These are phyloP conservation scores for Synergus umbraculus DNA, from an alignment of 2,888 invertebrate species.

Conservation along the genomic window DNA sequence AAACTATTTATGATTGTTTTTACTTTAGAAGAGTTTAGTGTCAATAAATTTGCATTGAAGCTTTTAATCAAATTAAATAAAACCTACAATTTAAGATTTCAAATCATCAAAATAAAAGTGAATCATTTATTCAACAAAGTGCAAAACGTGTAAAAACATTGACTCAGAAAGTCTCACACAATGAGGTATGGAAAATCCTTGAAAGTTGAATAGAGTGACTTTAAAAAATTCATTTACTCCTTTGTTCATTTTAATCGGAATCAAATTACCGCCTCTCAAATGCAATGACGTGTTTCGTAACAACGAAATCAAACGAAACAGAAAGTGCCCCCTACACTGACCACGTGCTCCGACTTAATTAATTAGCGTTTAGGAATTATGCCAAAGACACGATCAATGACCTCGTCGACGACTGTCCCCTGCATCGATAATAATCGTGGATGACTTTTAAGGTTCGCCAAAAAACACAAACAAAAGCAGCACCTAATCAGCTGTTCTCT, in stretches of 20 bases:
- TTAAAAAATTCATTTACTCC: slow-evolving; percentile 26
- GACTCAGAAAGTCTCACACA: slow-evolving; percentile 4
- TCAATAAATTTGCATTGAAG: too few relatives aligned
- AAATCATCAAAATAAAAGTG: slow-evolving; percentile 5
- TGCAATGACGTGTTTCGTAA: slow-evolving; percentile 13
- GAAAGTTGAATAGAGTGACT: slow-evolving; percentile 4
- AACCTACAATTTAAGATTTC: too few relatives aligned
- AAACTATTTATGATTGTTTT: too few relatives aligned
- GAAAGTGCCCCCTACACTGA: slow-evolving; percentile 6
- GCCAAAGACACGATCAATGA: slow-evolving; percentile 33
- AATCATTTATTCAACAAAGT: slow-evolving; percentile 21
- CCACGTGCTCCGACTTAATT: slow-evolving; percentile 34
- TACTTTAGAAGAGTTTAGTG: too few relatives aligned
- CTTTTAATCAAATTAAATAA: too few relatives aligned
- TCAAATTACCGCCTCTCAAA: slow-evolving; percentile 22
- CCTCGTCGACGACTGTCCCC: background rate
- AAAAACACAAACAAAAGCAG: slow-evolving; percentile 8
- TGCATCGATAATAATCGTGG: slow-evolving; percentile 3
- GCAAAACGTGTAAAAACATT: slow-evolving; percentile 13
- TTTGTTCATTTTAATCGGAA: slow-evolving; percentile 30
- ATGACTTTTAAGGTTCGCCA: background rate
- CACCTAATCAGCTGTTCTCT: slow-evolving; percentile 51
- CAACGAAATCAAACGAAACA: slow-evolving; percentile 8
- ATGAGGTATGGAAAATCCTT: slow-evolving; percentile 14
- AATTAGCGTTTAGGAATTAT: slow-evolving; percentile 24